These are phyloP conservation scores for Fragum fragum DNA, from an alignment of 2,888 invertebrate species.

Conservation along the genomic window DNA sequence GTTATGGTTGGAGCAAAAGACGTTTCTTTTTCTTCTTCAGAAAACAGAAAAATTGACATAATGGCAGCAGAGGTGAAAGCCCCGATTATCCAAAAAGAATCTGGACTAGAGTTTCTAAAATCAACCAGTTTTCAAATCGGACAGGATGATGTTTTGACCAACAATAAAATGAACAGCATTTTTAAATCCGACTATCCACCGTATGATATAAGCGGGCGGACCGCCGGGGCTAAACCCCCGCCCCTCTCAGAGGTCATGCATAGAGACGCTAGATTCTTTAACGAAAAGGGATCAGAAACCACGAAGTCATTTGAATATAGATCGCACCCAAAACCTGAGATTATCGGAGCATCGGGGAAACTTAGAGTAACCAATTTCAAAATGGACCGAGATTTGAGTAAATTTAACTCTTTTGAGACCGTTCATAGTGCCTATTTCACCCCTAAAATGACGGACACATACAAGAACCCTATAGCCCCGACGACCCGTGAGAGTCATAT, in stretches of 20 bases:
- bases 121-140: conserved; percentile 82
- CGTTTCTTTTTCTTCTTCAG: too few relatives aligned
- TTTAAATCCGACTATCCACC: conserved; percentile 82
- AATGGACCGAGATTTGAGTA: conserved; percentile 82
- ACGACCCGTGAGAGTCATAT: conserved; percentile 73
- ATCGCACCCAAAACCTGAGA: conserved; percentile 75
- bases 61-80: conserved; percentile 54
- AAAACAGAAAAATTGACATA: too few relatives aligned
- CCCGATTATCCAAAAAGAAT: conserved; percentile 64
- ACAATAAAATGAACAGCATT: conserved; percentile 75
- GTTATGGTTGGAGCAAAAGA: too few relatives aligned
- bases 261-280: conserved; percentile 79
- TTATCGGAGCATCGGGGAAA: conserved; percentile 72
- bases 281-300: conserved; percentile 81
- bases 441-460: conserved; percentile 73
- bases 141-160: conserved; percentile 77
- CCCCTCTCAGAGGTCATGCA: conserved; percentile 82
- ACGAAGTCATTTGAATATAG: conserved; percentile 75
- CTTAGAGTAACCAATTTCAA: conserved; percentile 83
- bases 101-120: conserved; percentile 74
- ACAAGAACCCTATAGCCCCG: conserved; percentile 55
- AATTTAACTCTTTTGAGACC: conserved; percentile 81
- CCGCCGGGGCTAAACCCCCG: conserved; percentile 76
- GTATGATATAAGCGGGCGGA: conserved; percentile 70
- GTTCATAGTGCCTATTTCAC: conserved; percentile 80